These are phyloP conservation scores for Conger conger DNA, from an alignment of 2,113 vertebrate genomes.

Conservation along the genomic window DNA sequence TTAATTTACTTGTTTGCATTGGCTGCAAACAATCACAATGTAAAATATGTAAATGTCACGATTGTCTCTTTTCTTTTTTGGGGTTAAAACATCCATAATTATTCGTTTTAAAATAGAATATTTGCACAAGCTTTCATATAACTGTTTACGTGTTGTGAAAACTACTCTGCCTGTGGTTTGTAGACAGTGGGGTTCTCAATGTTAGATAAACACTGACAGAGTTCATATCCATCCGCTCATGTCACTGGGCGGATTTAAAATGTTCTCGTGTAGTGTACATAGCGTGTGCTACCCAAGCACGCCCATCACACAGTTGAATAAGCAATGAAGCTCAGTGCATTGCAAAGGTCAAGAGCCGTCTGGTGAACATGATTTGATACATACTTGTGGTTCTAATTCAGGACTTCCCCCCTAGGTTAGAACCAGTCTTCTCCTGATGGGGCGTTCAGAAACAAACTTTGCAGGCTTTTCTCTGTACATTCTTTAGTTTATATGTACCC, in stretches of 20 bases:
- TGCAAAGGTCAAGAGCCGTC: not conserved
- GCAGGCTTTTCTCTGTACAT: not conserved
- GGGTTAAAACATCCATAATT: no score
- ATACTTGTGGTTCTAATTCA: not conserved
- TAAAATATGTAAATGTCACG: not conserved
- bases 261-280: not conserved
- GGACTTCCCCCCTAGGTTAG: not conserved
- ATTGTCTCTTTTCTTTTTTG: no score
- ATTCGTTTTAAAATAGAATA: not conserved
- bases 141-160: not conserved
- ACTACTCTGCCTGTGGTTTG: not conserved
- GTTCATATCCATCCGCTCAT: not conserved
- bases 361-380: not conserved
- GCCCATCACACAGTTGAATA: not conserved
- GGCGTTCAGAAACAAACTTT: not conserved
- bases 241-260: not conserved
- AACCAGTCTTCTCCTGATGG: not conserved
- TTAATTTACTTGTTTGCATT: not conserved
- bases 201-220: no score
- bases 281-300: not conserved
- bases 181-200: no score
- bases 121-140: not conserved
- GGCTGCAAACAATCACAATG: not conserved
- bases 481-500: not conserved
- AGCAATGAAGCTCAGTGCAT: not conserved